Evolutionary conservation across 2,888 invertebrate genomes (phyloP).

Genomic region (Rugalucina vietnamica): DNA sequence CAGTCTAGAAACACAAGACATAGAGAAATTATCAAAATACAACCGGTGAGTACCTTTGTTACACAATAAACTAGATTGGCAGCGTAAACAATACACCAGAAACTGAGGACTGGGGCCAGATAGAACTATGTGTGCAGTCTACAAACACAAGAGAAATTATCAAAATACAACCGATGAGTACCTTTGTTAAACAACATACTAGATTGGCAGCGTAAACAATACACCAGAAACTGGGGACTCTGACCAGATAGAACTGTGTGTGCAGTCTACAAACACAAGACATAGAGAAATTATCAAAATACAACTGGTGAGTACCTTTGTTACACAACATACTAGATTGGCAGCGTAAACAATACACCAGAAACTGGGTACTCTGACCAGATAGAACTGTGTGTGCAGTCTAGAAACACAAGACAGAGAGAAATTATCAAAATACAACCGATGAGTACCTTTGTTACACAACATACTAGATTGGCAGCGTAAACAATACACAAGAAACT

Average conservation of each 20-base stretch:
- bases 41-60: slow-evolving; percentile 31
- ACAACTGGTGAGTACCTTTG: slow-evolving; percentile 45
- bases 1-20: slow-evolving; percentile 40
- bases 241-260: slow-evolving; percentile 50
- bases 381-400: slow-evolving; percentile 56
- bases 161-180: slow-evolving; percentile 45
- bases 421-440: slow-evolving; percentile 45
- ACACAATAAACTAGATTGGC: not conserved
- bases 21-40: slow-evolving; percentile 46
- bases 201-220: slow-evolving; percentile 10
- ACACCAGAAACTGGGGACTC: slow-evolving; percentile 28
- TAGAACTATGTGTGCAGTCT: slow-evolving; percentile 54
- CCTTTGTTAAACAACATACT: not conserved
- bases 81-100: slow-evolving; percentile 19
- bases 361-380: slow-evolving; percentile 33
- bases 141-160: slow-evolving; percentile 40
- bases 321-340: too few relatives aligned
- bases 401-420: slow-evolving; percentile 31
- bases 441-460: too few relatives aligned
- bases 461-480: too few relatives aligned
- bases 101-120: slow-evolving; percentile 30
- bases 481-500: slow-evolving; percentile 7
- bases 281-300: slow-evolving; percentile 48
- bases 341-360: slow-evolving; percentile 7
- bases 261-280: slow-evolving; percentile 40